Evolutionary conservation across 1,140 invertebrate species (phyloP), one percentile per base, ranked within the genome.

Genomic region (Orussus abietinus): DNA sequence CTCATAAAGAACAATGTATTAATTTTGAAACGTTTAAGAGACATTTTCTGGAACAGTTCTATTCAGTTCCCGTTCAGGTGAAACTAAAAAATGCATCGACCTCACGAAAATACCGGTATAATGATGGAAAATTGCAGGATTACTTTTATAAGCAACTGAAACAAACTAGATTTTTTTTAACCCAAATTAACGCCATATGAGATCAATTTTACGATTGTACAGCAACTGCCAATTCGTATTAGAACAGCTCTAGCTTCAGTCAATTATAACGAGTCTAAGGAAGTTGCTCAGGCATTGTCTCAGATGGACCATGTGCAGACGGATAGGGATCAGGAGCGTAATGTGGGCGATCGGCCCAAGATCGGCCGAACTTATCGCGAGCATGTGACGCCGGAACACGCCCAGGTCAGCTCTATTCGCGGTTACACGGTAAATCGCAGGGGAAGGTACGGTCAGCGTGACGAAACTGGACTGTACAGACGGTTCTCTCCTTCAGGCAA

Each of bases 141-240:
- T 45, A 41, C 34, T 41, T 41, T 38, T 38, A 22, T 11, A 32
- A 32, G 15, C 42, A 49, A 17, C 18, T 36, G 17, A 29, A 28
- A 31, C 19, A 28, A 17, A 42, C 47, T 9, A 22, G 15, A 28
- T 9, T 45, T 45, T 41, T 45, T 45, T 25, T 17, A 29, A 18
- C 47, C 47, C 14, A 10, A 32, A 21, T 19, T 45, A 7, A 17
- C 18, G 10, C 20, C 21, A 17, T 45, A 41, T 37, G 39, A 49
- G 18, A 29, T 37, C 6, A 40, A 45, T 32, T 49, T 37, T 42
- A 22, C 37, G 29, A 44, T 49, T n/a, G 15, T 49, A 5, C 31
- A 44, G 28, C 47, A 49, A 36, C 21, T 49, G 19, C 47, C 47
- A 21, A 29, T 9, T 18, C 12, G 34, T 12, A 26, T 49, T 9